Evolutionary conservation across 2,113 vertebrate species (phyloP).

Genomic region (Mohoua ochrocephala): DNA sequence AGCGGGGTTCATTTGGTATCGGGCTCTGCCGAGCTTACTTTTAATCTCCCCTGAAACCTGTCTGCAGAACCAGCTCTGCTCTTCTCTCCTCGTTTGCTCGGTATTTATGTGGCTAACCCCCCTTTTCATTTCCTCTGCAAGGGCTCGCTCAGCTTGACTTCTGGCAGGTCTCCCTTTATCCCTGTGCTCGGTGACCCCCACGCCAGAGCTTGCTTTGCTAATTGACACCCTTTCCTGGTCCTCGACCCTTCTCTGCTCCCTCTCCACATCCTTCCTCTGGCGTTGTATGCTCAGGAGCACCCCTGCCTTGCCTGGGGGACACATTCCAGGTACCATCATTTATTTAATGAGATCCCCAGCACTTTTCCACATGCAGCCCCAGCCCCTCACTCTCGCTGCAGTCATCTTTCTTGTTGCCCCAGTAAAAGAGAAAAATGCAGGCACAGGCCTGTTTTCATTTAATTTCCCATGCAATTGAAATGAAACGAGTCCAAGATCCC

Average conservation of each 20-base stretch:
- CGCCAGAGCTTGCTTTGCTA: neutral
- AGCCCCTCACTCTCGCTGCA: neutral
- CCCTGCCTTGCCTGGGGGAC: neutral
- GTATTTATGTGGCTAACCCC: neutral
- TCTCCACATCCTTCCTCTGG: neutral
- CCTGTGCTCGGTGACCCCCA: neutral
- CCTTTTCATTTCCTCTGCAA: conserved; percentile 50
- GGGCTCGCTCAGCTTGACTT: conserved; percentile 14
- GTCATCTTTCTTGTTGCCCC: neutral
- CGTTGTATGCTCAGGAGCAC: neutral
- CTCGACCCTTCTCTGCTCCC: accelerated
- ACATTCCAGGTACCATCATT: neutral
- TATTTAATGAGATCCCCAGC: neutral
- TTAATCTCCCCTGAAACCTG: neutral
- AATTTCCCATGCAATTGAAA: neutral
- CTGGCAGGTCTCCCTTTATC: conserved; percentile 10
- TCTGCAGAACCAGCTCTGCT: neutral
- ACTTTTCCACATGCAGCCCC: accelerated
- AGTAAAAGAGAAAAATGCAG: neutral
- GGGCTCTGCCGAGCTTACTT: neutral
- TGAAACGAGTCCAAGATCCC: neutral
- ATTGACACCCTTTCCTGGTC: neutral
- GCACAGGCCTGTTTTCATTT: conserved; percentile 10
- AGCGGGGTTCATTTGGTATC: accelerated
- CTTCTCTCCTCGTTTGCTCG: neutral